These are phyloP conservation scores for Caenorhabditis sulstoni DNA, from an alignment of 2,888 invertebrate genomes.

Conservation along the genomic window DNA sequence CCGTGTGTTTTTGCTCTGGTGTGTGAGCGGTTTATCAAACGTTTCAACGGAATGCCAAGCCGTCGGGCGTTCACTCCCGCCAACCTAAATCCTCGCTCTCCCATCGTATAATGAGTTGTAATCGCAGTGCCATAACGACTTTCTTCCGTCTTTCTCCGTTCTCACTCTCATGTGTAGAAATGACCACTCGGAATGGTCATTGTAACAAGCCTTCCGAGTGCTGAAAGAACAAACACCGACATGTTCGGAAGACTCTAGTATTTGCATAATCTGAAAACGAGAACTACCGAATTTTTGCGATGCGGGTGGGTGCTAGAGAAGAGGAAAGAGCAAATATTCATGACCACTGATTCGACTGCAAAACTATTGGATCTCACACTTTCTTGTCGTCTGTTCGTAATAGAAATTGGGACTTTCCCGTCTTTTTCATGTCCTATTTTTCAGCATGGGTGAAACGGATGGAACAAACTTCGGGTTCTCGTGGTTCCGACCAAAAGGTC, in stretches of 20 bases:
- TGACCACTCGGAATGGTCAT: conserved; percentile 25
- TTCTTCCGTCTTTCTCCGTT: neutral
- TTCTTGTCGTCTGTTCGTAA: conserved; percentile 14
- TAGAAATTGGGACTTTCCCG: neutral
- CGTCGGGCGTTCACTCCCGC: neutral
- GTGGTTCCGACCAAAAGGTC: conserved; percentile 47
- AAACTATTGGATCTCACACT: conserved; percentile 11
- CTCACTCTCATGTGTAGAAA: neutral
- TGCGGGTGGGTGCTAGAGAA: conserved; percentile 1
- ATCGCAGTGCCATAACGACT: neutral
- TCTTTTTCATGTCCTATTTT: neutral
- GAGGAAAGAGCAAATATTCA: conserved; percentile 5
- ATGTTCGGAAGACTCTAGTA: conserved; percentile 21
- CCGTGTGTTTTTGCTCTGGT: conserved; percentile 5
- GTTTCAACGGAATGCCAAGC: neutral
- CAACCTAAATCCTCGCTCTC: neutral
- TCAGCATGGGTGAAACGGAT: conserved; percentile 49
- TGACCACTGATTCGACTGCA: conserved; percentile 12
- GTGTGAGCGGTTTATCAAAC: neutral
- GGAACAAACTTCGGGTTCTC: conserved; percentile 49
- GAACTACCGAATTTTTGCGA: conserved; percentile 10
- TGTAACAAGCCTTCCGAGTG: conserved; percentile 25
- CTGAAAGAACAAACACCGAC: conserved; percentile 28
- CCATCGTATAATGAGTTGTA: neutral
- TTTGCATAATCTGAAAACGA: conserved; percentile 52